Conservation (phyloP, 2,888 invertebrate species). For the Pristionchus maxplancki region DNA sequence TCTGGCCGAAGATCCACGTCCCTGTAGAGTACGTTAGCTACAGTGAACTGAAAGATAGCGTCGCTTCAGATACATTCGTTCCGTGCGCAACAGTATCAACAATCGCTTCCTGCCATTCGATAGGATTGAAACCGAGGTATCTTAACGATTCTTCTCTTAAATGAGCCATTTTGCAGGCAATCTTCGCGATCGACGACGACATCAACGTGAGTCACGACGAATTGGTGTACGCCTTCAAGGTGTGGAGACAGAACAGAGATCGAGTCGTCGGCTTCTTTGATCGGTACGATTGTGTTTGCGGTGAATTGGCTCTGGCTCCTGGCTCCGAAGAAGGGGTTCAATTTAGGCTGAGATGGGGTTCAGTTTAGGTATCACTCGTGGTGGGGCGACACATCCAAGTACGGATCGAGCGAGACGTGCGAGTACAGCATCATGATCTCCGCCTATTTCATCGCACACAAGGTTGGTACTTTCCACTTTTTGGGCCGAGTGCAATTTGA, state of each 20-base stretch:
- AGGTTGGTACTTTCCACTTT: background rate
- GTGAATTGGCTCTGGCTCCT: no score
- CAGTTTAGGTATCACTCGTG: background rate
- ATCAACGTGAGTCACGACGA: background rate
- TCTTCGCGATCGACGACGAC: conserved; percentile 30
- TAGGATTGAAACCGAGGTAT: conserved; percentile 35
- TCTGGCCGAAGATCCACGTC: conserved; percentile 3
- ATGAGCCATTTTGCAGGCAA: conserved; percentile 80
- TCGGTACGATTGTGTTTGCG: no score
- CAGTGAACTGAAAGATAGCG: no score
- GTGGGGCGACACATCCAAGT: background rate
- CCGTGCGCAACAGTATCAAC: conserved; percentile 2
- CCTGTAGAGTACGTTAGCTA: conserved; percentile 38
- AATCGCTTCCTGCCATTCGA: conserved; percentile 33
- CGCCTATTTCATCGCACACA: background rate
- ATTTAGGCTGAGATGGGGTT: no score
- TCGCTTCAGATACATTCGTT: conserved; percentile 72
- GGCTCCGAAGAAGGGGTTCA: no score
- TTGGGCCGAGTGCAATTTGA: no score
- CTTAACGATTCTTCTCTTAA: background rate
- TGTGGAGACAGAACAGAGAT: conserved; percentile 96
- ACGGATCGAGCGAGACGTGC: background rate
- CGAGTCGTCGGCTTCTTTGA: conserved; percentile 97
- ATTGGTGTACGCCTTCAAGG: conserved; percentile 81
- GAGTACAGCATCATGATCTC: conserved; percentile 35